These are phyloP conservation scores for Panagrolaimus sp. DNA, from an alignment of 1,140 invertebrate species.

Conservation along the genomic window DNA sequence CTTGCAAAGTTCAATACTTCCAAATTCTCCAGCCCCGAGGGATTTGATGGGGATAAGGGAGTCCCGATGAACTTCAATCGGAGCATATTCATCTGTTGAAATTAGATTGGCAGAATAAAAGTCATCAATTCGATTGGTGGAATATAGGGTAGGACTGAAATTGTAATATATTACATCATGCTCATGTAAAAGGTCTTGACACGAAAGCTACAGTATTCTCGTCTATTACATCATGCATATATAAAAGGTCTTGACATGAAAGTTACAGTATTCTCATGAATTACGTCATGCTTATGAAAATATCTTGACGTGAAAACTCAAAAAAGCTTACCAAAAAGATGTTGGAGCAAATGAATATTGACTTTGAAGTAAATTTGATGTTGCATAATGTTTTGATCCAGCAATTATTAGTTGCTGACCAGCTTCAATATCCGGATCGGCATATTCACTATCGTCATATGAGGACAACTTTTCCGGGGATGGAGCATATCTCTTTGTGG, in stretches of 20 bases:
- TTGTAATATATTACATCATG: no score
- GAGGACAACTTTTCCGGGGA: neutral
- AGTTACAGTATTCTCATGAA: no score
- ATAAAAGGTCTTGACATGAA: no score
- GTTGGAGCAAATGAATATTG: neutral
- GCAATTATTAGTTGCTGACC: no score
- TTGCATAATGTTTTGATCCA: constrained; percentile 15
- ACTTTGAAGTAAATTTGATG: neutral
- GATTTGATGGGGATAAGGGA: constrained; percentile 16
- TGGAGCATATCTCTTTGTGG: constrained; percentile 21
- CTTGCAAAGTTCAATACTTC: constrained; percentile 16
- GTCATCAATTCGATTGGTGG: neutral
- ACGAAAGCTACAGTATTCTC: no score
- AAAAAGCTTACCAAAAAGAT: constrained; percentile 11
- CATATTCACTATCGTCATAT: constrained; percentile 18
- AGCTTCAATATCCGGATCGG: constrained; percentile 23
- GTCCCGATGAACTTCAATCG: neutral
- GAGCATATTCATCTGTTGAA: neutral
- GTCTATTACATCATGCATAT: no score
- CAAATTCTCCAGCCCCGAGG: constrained; percentile 30
- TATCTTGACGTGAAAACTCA: no score
- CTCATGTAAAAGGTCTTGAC: no score
- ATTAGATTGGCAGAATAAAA: constrained; percentile 6
- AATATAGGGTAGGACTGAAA: neutral
- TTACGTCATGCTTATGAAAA: no score